phyloP scores from a whole-genome alignment of 2,888 invertebrate species.

The Hetaerina titia region DNA sequence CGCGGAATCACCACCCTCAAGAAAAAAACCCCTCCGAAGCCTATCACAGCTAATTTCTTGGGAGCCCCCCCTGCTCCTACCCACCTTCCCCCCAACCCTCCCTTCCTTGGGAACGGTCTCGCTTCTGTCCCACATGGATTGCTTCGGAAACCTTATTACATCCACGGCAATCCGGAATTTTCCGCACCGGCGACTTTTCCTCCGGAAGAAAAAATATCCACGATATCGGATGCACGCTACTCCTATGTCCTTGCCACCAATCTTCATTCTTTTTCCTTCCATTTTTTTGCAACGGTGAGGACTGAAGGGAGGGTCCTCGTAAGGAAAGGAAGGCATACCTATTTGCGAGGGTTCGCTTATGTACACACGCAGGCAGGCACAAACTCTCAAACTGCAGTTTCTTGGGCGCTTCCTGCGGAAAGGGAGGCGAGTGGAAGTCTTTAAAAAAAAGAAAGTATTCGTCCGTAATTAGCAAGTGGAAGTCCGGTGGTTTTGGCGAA shows the following conservation, averaged over 20 bases:
- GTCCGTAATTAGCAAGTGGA: slow-evolving; percentile 13
- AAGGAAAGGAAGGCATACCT: not conserved
- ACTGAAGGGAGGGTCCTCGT: not conserved
- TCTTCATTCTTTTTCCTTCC: not conserved
- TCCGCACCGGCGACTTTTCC: not conserved
- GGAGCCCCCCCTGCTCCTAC: not conserved
- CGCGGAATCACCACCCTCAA: not conserved
- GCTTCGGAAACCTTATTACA: slow-evolving; percentile 35
- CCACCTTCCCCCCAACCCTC: not conserved
- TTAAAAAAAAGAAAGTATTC: not conserved
- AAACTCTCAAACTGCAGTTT: not conserved
- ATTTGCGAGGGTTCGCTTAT: not conserved
- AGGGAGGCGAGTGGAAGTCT: not conserved
- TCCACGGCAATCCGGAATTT: not conserved
- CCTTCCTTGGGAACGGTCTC: not conserved
- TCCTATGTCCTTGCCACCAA: not conserved
- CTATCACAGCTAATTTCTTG: not conserved
- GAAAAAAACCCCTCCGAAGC: not conserved
- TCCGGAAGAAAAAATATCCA: not conserved
- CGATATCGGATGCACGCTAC: slow-evolving; percentile 12
- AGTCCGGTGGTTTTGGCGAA: not conserved
- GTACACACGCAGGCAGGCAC: not conserved
- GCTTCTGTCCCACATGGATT: not conserved
- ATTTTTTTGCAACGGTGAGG: not conserved
- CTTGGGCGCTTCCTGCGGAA: slow-evolving; percentile 8